Conservation (phyloP, 1,140 invertebrate genomes). For the Temnothorax nylanderi region DNA sequence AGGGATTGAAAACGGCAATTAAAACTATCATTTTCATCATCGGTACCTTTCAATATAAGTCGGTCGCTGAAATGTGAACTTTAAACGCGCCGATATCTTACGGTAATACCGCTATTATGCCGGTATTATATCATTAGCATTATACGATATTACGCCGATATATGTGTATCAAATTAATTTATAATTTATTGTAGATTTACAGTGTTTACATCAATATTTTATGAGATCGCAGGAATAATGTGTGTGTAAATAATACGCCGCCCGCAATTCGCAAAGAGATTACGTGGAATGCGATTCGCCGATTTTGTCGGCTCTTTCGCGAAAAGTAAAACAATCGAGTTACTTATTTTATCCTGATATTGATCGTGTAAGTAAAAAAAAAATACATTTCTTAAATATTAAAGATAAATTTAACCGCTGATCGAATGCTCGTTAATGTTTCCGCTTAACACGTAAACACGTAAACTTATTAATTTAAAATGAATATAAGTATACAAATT, state of each 20-base stretch:
- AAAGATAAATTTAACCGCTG: not conserved
- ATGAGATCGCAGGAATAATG: not conserved
- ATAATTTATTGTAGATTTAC: not conserved
- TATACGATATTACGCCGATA: no score
- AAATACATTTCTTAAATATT: not conserved
- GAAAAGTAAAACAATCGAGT: not conserved
- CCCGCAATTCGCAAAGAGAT: not conserved
- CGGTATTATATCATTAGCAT: not conserved
- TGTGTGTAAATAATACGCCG: not conserved
- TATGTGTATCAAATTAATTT: not conserved
- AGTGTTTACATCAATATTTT: not conserved
- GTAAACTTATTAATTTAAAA: not conserved
- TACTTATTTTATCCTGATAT: not conserved
- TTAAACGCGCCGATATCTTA: not conserved
- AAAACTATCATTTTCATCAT: not conserved
- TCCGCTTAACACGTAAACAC: not conserved
- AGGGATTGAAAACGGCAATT: not conserved
- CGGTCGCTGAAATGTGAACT: not conserved
- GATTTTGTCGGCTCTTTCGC: not conserved
- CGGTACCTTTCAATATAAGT: not conserved
- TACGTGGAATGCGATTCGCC: not conserved
- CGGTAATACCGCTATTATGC: not conserved
- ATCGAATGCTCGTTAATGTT: not conserved
- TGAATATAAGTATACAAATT: not conserved
- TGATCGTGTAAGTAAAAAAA: not conserved